Conservation (phyloP, 2,113 vertebrate genomes). For the Corapipo altera region DNA sequence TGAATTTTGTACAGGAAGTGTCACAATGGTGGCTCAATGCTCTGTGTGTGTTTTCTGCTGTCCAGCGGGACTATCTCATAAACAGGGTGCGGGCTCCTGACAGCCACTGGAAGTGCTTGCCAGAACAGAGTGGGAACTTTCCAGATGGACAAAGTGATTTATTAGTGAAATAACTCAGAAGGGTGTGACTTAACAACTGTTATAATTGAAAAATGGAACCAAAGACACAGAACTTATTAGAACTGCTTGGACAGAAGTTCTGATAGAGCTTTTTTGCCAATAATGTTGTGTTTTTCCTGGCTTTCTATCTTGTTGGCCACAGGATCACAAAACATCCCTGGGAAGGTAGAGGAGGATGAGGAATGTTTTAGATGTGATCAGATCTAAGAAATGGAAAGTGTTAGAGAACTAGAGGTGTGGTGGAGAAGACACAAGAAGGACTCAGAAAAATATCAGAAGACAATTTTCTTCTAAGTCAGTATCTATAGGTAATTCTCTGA, state of each 20-base stretch:
- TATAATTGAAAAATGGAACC: slow-evolving; percentile 45
- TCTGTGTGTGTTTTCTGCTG: neutral
- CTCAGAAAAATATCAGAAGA: neutral
- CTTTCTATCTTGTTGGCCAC: neutral
- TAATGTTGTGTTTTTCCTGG: neutral
- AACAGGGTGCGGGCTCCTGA: slow-evolving; percentile 36
- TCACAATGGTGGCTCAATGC: neutral
- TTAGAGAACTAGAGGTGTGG: neutral
- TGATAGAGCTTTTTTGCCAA: neutral
- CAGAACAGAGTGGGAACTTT: slow-evolving; percentile 25
- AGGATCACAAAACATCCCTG: neutral
- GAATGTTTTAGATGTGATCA: neutral
- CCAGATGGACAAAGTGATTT: slow-evolving; percentile 45
- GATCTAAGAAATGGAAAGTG: neutral
- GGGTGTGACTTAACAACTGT: slow-evolving; percentile 49
- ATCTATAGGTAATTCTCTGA: neutral
- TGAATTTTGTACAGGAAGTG: neutral
- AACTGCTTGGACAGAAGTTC: neutral
- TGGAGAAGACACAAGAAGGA: neutral
- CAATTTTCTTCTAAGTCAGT: neutral
- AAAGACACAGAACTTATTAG: slow-evolving; percentile 10
- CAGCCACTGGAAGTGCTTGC: slow-evolving; percentile 13
- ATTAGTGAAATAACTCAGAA: neutral
- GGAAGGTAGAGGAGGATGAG: neutral
- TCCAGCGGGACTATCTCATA: slow-evolving; percentile 35